Evolutionary conservation across 2,888 invertebrate species (phyloP), one percentile per base, ranked within the genome.

Genomic region (Xestia c-nigrum): DNA sequence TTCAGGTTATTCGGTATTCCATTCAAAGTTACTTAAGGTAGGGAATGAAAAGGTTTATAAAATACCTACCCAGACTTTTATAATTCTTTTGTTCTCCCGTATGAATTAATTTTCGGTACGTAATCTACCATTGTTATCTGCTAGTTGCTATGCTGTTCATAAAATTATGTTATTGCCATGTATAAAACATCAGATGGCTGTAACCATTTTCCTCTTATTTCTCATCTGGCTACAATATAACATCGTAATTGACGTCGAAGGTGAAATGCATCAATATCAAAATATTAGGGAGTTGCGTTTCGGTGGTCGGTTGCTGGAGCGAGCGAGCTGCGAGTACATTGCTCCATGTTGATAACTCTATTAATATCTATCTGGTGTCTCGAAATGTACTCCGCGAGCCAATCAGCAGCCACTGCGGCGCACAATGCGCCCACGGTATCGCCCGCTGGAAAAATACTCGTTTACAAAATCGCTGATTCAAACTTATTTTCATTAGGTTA

Each of bases 281-380:
- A 24, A 66, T 31, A 52, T 63, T 46, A 66, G 63, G 57, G 52
- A 70, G 16, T 52, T 40, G 59, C 24, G 43, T 76, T 75, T 86
- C 61, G 75, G 76, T 64, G 52, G 67, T 69, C 80, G 67, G 73
- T 66, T 72, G 78, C 75, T 78, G 78, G 76, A 78, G 81, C 72
- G 72, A 81, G 81, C 83, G 80, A 84, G 79, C 87, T 80, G 84
- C 76, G 90, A 93, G 95, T 95, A 88, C 94, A 91, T 94, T 95
- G 94, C 94, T 94, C 95, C 90, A 89, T 80, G 87, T 91, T 95
- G 95, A 96, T 96, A 95, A 95, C 90, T 94, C 94, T 95, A 95
- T 94, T 93, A 94, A 93, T 95, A 95, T 91, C 91, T 92, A 91
- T 64, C 90, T 91, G 86, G 90, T 91, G 91, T 93, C 92, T 93